Evolutionary conservation across 2,797 vertebrate species (phyloP).

Genomic region (Holocentrus rufus): DNA sequence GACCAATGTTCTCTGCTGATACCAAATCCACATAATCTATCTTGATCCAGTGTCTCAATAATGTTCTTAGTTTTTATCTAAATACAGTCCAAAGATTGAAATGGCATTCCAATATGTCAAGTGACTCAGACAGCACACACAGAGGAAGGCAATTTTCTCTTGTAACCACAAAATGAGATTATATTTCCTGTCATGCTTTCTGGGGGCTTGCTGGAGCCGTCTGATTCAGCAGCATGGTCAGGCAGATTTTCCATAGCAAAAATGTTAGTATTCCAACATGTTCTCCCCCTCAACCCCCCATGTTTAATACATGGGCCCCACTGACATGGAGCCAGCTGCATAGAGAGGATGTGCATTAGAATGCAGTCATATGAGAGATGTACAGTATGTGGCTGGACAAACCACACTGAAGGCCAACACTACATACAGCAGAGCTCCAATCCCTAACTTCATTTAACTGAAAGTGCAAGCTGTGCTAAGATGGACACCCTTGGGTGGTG

Average conservation of each 20-base stretch:
- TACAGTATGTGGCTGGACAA: constrained; percentile 31
- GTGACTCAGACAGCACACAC: not conserved
- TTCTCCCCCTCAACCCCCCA: constrained; percentile 21
- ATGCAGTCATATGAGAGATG: constrained; percentile 45
- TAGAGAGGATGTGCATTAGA: constrained; percentile 46
- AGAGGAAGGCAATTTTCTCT: not conserved
- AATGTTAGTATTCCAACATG: constrained; percentile 41
- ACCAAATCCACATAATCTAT: constrained; percentile 36
- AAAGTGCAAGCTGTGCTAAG: constrained; percentile 10
- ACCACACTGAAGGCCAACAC: constrained; percentile 1
- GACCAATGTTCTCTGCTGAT: constrained; percentile 1
- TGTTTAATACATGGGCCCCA: constrained; percentile 66
- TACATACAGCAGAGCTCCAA: constrained; percentile 19
- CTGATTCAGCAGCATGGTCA: constrained; percentile 18
- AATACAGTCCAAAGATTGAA: not conserved
- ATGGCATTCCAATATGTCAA: not conserved
- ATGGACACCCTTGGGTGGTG: constrained; percentile 10
- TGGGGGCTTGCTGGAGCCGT: not conserved
- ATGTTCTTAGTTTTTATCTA: constrained; percentile 1
- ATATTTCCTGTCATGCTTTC: constrained; percentile 20
- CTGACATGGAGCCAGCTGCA: constrained; percentile 28
- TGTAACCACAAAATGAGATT: constrained; percentile 11
- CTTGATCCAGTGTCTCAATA: not conserved
- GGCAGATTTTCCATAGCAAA: constrained; percentile 22
- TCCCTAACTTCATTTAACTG: constrained; percentile 33